Evolutionary conservation across 2,888 invertebrate species (phyloP).

Genomic region (Tetragnatha montana): DNA sequence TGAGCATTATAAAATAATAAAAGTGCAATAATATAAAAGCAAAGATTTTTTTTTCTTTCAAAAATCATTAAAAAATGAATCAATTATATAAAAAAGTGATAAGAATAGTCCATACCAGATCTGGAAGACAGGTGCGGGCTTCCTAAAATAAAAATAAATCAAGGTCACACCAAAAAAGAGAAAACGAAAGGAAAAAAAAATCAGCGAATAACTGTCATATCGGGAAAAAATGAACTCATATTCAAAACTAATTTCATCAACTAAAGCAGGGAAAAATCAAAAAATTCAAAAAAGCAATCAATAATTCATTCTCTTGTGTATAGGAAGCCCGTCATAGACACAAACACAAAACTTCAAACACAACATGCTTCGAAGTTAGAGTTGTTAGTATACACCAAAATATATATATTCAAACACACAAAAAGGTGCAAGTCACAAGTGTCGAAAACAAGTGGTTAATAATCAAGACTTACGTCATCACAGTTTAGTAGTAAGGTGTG

Average conservation of each 20-base stretch:
- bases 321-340: neutral
- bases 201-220: constrained; percentile 35
- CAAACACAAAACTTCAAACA: neutral
- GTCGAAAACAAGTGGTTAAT: too few relatives aligned
- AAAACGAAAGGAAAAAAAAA: constrained; percentile 5
- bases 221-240: constrained; percentile 49
- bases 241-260: constrained; percentile 27
- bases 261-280: constrained; percentile 3
- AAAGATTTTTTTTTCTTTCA: too few relatives aligned
- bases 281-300: constrained; percentile 16
- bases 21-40: too few relatives aligned
- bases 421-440: too few relatives aligned
- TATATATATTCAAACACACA: too few relatives aligned
- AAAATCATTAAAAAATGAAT: too few relatives aligned
- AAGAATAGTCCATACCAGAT: constrained; percentile 61
- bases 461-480: too few relatives aligned
- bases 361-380: neutral
- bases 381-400: neutral
- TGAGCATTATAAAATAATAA: too few relatives aligned
- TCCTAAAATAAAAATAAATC: constrained; percentile 58
- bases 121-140: constrained; percentile 58
- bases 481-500: too few relatives aligned
- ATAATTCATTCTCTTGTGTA: neutral
- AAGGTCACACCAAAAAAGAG: constrained; percentile 50
- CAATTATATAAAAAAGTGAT: constrained; percentile 30